A percentile compares a stretch with the other conserved stretches of the same genome.
phyloP scores from a whole-genome alignment of 2,888 invertebrate genomes.

The Piscicola geometra region DNA sequence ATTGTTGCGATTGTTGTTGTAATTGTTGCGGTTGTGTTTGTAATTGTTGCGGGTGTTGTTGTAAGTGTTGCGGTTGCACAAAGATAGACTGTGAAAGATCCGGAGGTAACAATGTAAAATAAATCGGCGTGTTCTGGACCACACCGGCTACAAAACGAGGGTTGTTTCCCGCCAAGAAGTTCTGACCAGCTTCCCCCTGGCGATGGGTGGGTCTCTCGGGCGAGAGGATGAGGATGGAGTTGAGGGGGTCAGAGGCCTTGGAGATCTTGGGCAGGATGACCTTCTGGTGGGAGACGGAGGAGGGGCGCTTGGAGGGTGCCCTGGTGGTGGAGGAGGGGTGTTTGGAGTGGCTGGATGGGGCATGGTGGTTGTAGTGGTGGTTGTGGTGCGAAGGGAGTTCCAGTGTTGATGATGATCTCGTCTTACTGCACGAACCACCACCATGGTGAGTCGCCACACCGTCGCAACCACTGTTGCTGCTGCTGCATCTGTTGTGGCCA shows the following conservation, averaged over 20 bases:
- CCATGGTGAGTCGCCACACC: too few relatives aligned
- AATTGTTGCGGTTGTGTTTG: not conserved
- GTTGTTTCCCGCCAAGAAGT: too few relatives aligned
- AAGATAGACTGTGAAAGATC: not conserved
- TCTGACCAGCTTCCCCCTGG: not conserved
- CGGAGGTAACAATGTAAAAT: not conserved
- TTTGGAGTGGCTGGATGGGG: not conserved
- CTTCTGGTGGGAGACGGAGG: conserved; percentile 1
- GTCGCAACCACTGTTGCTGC: too few relatives aligned
- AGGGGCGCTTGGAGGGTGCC: not conserved
- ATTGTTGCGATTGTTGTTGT: not conserved
- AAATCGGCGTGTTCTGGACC: not conserved
- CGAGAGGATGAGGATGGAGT: not conserved
- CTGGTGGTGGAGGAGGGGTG: not conserved
- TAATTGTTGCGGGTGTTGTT: not conserved
- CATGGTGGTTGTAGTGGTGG: too few relatives aligned
- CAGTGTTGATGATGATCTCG: not conserved
- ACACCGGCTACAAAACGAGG: too few relatives aligned
- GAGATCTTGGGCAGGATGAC: not conserved
- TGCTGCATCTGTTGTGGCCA: too few relatives aligned
- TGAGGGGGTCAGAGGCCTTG: not conserved
- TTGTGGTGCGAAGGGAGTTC: not conserved
- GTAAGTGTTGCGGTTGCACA: not conserved
- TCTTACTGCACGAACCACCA: not conserved
- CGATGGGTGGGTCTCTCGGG: not conserved